A percentile compares a stretch with the other conserved stretches of the same genome.
Conservation (phyloP, 2,888 invertebrate genomes). For the Cheilosia variabilis region DNA sequence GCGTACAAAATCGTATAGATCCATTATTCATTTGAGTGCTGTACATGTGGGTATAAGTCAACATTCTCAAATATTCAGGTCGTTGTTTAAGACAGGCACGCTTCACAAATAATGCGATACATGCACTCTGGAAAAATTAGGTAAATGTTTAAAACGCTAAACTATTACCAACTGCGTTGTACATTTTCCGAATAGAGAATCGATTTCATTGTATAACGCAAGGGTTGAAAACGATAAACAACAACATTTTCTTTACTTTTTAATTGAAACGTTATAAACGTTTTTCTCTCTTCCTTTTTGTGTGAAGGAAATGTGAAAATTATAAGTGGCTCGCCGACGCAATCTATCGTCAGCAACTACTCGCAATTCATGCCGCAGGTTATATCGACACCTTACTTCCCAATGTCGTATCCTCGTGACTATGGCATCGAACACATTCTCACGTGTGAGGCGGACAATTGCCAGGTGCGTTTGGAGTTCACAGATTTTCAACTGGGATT, state of each 20-base stretch:
- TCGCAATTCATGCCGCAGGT: constrained; percentile 84
- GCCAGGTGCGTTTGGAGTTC: constrained; percentile 87
- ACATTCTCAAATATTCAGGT: background rate
- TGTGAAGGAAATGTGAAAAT: constrained; percentile 85
- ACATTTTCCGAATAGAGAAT: constrained; percentile 25
- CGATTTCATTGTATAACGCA: constrained; percentile 54
- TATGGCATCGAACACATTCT: constrained; percentile 87
- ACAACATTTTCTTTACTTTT: constrained; percentile 4
- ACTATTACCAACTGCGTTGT: constrained; percentile 15
- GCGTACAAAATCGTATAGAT: too few relatives aligned
- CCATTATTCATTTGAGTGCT: too few relatives aligned
- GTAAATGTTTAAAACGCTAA: background rate
- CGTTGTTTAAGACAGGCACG: background rate
- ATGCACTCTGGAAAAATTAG: too few relatives aligned
- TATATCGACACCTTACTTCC: constrained; percentile 88
- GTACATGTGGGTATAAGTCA: too few relatives aligned
- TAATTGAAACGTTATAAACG: constrained; percentile 14
- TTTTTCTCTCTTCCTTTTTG: background rate
- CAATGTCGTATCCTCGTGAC: constrained; percentile 87
- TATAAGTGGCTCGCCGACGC: constrained; percentile 84
- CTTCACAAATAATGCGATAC: too few relatives aligned
- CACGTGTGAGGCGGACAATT: constrained; percentile 85
- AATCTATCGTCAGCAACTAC: constrained; percentile 81
- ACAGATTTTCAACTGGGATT: constrained; percentile 88
- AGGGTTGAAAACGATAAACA: constrained; percentile 23